Conservation (phyloP, 2,113 vertebrate species). For the Pleuronectes platessa region DNA sequence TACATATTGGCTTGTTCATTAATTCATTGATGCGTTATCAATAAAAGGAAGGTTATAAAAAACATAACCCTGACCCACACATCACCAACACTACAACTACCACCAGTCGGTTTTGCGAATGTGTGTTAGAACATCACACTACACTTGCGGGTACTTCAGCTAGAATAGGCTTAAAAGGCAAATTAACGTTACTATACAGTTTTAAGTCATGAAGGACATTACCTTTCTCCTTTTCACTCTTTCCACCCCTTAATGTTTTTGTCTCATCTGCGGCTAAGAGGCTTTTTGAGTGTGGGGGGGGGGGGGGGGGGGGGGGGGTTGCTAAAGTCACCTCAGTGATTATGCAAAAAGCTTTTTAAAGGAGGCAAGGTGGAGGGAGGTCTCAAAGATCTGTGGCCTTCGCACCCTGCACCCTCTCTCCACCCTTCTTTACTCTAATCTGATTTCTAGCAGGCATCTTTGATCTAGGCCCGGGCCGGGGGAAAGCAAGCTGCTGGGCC, state of each 20-base stretch:
- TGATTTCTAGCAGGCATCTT: constrained; percentile 93
- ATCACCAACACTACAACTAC: neutral
- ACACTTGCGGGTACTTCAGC: neutral
- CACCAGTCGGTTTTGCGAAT: neutral
- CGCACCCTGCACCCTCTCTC: constrained; percentile 76
- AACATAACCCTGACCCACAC: neutral
- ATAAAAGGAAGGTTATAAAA: neutral
- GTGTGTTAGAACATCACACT: constrained; percentile 7
- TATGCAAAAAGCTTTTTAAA: constrained; percentile 74
- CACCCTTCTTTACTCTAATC: constrained; percentile 88
- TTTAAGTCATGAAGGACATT: constrained; percentile 27
- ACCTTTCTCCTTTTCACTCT: constrained; percentile 37
- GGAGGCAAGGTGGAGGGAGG: constrained; percentile 71
- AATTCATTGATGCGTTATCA: neutral
- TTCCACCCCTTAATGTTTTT: constrained; percentile 53
- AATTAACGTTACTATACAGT: constrained; percentile 7
- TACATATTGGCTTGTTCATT: neutral
- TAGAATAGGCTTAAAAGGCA: constrained; percentile 11
- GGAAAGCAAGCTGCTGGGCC: constrained; percentile 84
- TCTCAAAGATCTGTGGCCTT: constrained; percentile 83
- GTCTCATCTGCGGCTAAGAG: constrained; percentile 57
- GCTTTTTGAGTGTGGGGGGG: constrained; percentile 22
- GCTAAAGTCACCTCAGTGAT: constrained; percentile 62
- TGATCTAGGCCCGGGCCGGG: constrained; percentile 88
- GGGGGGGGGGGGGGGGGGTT: neutral